Evolutionary conservation across 2,797 vertebrate genomes (phyloP).

Genomic region (Masticophis lateralis): DNA sequence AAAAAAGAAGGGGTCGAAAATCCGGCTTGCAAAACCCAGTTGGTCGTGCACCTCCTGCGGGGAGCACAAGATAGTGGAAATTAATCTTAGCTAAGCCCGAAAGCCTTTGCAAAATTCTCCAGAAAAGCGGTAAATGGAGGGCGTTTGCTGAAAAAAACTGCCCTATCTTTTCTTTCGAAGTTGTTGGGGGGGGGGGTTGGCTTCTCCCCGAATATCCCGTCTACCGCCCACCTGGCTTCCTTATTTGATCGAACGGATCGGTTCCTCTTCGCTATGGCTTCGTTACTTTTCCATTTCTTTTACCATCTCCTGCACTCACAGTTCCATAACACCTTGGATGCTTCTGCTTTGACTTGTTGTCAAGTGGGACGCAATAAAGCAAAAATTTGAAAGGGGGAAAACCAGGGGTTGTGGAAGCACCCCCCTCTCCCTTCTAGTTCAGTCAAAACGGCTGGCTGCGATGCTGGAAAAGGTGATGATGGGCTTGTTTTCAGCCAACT

Average conservation of each 20-base stretch:
- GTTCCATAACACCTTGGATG: not conserved
- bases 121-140: not conserved
- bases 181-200: too few relatives aligned
- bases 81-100: not conserved
- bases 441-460: not conserved
- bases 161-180: not conserved
- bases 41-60: not conserved
- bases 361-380: not conserved
- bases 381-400: not conserved
- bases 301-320: not conserved
- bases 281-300: not conserved
- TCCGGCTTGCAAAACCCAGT: not conserved
- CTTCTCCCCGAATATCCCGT: not conserved
- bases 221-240: not conserved
- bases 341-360: not conserved
- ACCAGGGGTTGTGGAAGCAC: not conserved
- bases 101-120: not conserved
- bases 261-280: not conserved
- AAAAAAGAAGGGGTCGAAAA: not conserved
- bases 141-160: not conserved
- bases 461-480: not conserved
- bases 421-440: not conserved
- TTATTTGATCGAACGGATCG: not conserved
- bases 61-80: not conserved
- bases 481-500: not conserved